These are phyloP conservation scores for Dynastes maya DNA, from an alignment of 2,888 invertebrate genomes.

Conservation along the genomic window DNA sequence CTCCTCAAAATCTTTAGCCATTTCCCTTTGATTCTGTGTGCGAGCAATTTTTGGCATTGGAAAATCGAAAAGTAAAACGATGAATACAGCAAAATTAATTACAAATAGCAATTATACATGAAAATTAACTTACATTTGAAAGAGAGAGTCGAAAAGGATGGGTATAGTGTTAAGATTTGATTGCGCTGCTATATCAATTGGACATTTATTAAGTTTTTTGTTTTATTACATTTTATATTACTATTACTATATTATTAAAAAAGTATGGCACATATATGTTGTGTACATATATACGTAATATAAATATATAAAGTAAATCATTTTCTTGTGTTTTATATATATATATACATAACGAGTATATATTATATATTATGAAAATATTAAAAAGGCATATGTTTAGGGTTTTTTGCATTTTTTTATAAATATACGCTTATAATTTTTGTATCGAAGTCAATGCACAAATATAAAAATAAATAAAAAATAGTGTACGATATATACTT, in stretches of 20 bases:
- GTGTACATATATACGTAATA: conserved; percentile 28
- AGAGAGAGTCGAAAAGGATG: conserved; percentile 9
- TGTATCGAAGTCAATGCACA: conserved; percentile 68
- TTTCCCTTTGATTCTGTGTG: not conserved
- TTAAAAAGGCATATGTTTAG: conserved; percentile 39
- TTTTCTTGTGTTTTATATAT: conserved; percentile 44
- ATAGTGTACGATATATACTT: conserved; percentile 42
- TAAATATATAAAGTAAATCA: conserved; percentile 28
- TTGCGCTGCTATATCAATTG: conserved; percentile 61
- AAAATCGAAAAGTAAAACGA: too few relatives aligned
- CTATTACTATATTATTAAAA: conserved; percentile 35
- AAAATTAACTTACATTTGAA: not conserved
- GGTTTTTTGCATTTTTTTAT: conserved; percentile 44
- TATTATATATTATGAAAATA: conserved; percentile 39
- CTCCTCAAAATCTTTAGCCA: not conserved
- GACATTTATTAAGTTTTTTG: conserved; percentile 55
- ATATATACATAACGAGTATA: conserved; percentile 33
- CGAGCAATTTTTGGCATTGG: too few relatives aligned
- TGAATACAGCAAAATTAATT: too few relatives aligned
- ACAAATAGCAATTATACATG: not conserved
- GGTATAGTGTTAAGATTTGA: conserved; percentile 60
- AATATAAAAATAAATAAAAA: conserved; percentile 59
- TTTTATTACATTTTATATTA: conserved; percentile 46
- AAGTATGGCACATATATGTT: conserved; percentile 39
- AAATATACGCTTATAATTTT: conserved; percentile 52